Evolutionary conservation across 2,797 vertebrate species (phyloP).

Genomic region (Spheniscus humboldti): DNA sequence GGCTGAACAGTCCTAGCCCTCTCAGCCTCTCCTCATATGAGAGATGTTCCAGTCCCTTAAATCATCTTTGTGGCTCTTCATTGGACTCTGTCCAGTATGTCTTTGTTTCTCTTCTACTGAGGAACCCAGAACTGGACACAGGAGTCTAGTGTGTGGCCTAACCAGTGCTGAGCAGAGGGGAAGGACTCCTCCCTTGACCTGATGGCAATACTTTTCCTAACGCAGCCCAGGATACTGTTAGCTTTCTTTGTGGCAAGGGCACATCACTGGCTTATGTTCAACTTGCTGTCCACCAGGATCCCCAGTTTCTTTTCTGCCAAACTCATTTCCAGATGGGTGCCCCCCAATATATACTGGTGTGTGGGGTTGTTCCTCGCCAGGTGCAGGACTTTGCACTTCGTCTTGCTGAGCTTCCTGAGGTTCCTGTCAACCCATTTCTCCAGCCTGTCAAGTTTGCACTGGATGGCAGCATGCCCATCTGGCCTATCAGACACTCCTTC

Average conservation of each 20-base stretch:
- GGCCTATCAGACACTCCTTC: background rate
- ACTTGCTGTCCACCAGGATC: background rate
- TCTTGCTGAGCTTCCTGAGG: background rate
- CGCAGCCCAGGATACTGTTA: accelerated
- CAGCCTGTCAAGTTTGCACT: background rate
- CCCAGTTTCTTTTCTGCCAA: background rate
- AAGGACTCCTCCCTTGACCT: background rate
- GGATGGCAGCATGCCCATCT: background rate
- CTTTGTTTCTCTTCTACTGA: background rate
- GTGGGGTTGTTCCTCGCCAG: background rate
- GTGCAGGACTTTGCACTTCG: background rate
- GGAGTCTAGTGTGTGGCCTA: background rate
- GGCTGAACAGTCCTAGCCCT: background rate
- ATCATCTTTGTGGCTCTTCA: background rate
- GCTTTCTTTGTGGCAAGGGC: background rate
- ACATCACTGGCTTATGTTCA: background rate
- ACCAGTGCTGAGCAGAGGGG: background rate
- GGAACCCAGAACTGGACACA: background rate
- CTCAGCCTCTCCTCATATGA: background rate
- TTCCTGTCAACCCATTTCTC: background rate
- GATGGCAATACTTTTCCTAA: background rate
- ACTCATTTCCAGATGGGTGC: background rate
- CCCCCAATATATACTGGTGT: background rate
- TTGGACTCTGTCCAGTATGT: background rate
- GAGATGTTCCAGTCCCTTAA: background rate